phyloP scores from a whole-genome alignment of 30 jellyfish, hydroid and myxozoan genomes.

The Turritopsis rubra region DNA sequence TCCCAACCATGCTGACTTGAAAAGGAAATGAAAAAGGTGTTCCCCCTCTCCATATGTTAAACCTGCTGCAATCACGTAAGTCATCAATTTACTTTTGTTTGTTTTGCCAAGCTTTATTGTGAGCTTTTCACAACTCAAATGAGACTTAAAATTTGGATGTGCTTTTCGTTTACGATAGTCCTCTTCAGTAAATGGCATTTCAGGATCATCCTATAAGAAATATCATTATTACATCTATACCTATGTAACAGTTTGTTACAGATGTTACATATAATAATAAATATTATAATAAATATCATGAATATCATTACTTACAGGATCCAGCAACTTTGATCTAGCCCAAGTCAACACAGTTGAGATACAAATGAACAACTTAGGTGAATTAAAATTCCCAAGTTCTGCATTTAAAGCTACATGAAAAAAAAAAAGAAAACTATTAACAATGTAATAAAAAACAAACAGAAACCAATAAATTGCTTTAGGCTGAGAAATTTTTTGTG shows the following conservation, averaged over 20 bases:
- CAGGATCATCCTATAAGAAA: constrained; percentile 84
- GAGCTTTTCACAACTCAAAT: constrained; percentile 78
- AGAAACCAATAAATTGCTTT: neutral
- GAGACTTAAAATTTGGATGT: constrained; percentile 84
- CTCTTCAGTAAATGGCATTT: constrained; percentile 93
- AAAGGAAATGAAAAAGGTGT: constrained; percentile 66
- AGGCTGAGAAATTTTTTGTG: neutral
- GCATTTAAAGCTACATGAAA: constrained; percentile 66
- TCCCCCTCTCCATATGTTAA: constrained; percentile 91
- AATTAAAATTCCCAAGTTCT: constrained; percentile 48
- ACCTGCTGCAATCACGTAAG: constrained; percentile 91
- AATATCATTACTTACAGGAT: constrained; percentile 48
- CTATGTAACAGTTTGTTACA: neutral
- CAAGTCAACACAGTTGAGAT: constrained; percentile 82
- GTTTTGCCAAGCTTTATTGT: constrained; percentile 81
- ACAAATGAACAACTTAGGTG: constrained; percentile 65
- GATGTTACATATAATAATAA: too few species aligned
- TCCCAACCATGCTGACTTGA: constrained; percentile 95
- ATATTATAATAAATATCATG: neutral
- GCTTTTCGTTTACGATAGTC: constrained; percentile 90
- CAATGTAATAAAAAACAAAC: too few species aligned
- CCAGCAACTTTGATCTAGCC: constrained; percentile 89
- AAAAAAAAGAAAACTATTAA: too few species aligned
- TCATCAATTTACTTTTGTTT: constrained; percentile 61
- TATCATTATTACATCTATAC: neutral